Conservation (phyloP, 2,888 invertebrate species). For the Chrysodeixis includens region DNA sequence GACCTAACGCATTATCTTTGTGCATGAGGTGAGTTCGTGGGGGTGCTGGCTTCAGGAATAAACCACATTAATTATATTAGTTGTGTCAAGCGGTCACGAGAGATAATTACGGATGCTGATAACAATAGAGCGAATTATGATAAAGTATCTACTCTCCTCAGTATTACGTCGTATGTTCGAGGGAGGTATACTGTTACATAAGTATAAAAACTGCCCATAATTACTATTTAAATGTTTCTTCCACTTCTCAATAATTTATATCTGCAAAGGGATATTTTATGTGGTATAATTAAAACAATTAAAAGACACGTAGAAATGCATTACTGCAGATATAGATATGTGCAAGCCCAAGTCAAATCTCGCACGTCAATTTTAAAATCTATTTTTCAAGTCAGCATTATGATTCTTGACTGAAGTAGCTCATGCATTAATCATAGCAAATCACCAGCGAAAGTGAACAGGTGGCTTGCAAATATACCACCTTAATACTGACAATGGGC, state of each 20-base stretch:
- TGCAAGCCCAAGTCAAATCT: background rate
- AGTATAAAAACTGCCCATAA: conserved; percentile 23
- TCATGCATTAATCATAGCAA: background rate
- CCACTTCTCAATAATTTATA: background rate
- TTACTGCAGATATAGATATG: background rate
- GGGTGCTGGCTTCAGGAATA: conserved; percentile 72
- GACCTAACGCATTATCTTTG: conserved; percentile 76
- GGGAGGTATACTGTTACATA: conserved; percentile 36
- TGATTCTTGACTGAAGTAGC: background rate
- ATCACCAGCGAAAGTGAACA: background rate
- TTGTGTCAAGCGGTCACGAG: conserved; percentile 62
- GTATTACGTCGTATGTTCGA: conserved; percentile 24
- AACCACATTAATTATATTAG: conserved; percentile 57
- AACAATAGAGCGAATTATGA: conserved; percentile 44
- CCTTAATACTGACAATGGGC: too few relatives aligned
- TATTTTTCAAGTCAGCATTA: too few relatives aligned
- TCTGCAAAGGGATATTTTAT: background rate
- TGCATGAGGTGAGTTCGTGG: conserved; percentile 85
- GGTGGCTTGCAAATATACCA: too few relatives aligned
- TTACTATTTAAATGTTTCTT: conserved; percentile 11
- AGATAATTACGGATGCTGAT: conserved; percentile 50
- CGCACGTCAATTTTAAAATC: background rate
- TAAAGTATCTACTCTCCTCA: conserved; percentile 31
- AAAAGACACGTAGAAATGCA: background rate
- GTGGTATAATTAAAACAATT: background rate